These are phyloP conservation scores for Aegotheles bennettii DNA, from an alignment of 2,113 vertebrate species.

Conservation along the genomic window DNA sequence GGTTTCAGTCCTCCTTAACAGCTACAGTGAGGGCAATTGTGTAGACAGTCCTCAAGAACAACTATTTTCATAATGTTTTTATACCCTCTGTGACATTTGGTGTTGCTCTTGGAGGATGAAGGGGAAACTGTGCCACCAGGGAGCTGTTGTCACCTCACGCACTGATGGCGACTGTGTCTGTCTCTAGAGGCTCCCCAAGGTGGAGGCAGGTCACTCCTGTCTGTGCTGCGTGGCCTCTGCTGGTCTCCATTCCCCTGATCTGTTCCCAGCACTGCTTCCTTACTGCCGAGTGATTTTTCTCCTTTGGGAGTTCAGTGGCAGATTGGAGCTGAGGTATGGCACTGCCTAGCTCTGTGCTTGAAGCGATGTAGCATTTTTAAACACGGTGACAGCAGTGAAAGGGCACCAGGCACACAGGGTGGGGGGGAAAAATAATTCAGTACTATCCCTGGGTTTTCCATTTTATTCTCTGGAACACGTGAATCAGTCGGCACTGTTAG, in stretches of 20 bases:
- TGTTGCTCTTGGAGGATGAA: background rate
- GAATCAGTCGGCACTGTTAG: background rate
- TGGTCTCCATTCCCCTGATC: rapidly evolving
- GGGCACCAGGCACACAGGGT: too few species aligned
- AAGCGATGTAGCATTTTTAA: rapidly evolving
- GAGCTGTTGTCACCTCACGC: rapidly evolving
- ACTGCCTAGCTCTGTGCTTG: background rate
- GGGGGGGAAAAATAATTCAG: background rate
- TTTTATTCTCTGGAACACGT: background rate
- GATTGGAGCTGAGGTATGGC: background rate
- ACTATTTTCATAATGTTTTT: background rate
- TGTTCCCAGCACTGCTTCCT: background rate
- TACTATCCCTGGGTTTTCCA: background rate
- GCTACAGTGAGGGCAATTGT: background rate
- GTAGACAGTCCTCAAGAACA: background rate
- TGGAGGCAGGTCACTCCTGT: background rate
- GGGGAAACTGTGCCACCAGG: background rate
- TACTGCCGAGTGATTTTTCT: rapidly evolving
- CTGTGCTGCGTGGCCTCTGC: rapidly evolving
- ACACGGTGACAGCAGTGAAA: background rate
- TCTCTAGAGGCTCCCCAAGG: rapidly evolving
- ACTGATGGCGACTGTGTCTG: rapidly evolving
- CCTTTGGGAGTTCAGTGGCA: background rate
- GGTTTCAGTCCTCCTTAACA: background rate
- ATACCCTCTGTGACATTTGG: background rate